Evolutionary conservation across 2,797 vertebrate species (phyloP), one percentile per base, ranked within the genome.

Genomic region (Ficedula albicollis): DNA sequence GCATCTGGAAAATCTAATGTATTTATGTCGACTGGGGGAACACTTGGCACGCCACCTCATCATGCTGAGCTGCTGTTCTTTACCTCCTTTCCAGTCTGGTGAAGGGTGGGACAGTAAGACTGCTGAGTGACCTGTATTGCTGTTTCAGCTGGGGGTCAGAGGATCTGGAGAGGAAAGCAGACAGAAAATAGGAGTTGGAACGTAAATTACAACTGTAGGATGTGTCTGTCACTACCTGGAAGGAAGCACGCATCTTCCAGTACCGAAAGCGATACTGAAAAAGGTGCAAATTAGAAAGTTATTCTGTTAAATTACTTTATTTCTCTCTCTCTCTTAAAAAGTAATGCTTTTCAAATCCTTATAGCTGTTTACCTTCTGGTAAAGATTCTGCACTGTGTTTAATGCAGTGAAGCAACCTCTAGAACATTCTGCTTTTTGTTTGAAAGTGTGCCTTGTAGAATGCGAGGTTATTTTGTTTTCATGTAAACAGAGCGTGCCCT

Each of bases 1-100:
- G 25, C 94, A 89, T 94, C 96, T 97, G 92, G 96, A 97, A 95
- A 97, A 95, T 90, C 74, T 49, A 82, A 93, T 70, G 90, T 92
- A 58, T 96, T 96, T 79, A 69, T 86, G 55, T 86, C 6, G 21
- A 55, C 88, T 83, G 76, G 80, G 84, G 97, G 75, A 95, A 87
- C 59, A 84, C 72, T 74, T 87, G 77, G 91, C 93, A 56, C 9
- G 6, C 75, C 58, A 26, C 46, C 51, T 77, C 6, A 3, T 94
- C 75, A 82, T 90, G 83, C 72, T 0, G 30, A 95, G 70, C 83
- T 87, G 87, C 76, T 67, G 4, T 84, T 97, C 94, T 95, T 93
- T 41, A 79, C 92, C 92, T 93, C 78, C 89, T 20, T 82, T 68
- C 77, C 67, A 62, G 3, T 32, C 52, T 5, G 9, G 43, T 80